These are phyloP conservation scores for Bubalus kerabau DNA, from an alignment of 2,113 vertebrate genomes.

Conservation along the genomic window DNA sequence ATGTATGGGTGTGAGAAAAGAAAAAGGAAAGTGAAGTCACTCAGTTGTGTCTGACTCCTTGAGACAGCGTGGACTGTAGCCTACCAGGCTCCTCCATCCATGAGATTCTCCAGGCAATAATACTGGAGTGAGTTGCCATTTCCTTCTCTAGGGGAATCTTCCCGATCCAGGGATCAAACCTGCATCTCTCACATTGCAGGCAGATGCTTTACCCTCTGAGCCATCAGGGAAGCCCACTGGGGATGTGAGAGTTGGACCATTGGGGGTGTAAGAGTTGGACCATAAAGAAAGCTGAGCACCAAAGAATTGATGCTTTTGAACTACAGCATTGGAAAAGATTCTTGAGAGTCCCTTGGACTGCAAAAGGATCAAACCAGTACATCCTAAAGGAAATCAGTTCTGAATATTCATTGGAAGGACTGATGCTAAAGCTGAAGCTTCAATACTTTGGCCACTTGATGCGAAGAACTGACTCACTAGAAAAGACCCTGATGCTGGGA, in stretches of 20 bases:
- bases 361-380: not conserved
- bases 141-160: not conserved
- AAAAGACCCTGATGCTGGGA: not conserved
- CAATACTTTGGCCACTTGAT: not conserved
- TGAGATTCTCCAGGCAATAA: not conserved
- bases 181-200: rapidly evolving
- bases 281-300: not conserved
- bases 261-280: not conserved
- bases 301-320: not conserved
- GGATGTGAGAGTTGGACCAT: not conserved
- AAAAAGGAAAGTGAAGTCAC: not conserved
- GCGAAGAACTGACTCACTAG: not conserved
- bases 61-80: not conserved
- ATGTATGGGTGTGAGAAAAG: not conserved
- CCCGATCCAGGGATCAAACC: rapidly evolving
- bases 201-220: not conserved
- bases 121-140: not conserved
- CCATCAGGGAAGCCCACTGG: not conserved
- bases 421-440: not conserved
- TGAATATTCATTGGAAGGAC: not conserved
- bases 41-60: not conserved
- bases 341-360: not conserved
- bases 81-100: not conserved
- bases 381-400: not conserved
- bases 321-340: not conserved